Evolutionary conservation across 2,888 invertebrate genomes (phyloP).

Genomic region (Octonoba sinensis): DNA sequence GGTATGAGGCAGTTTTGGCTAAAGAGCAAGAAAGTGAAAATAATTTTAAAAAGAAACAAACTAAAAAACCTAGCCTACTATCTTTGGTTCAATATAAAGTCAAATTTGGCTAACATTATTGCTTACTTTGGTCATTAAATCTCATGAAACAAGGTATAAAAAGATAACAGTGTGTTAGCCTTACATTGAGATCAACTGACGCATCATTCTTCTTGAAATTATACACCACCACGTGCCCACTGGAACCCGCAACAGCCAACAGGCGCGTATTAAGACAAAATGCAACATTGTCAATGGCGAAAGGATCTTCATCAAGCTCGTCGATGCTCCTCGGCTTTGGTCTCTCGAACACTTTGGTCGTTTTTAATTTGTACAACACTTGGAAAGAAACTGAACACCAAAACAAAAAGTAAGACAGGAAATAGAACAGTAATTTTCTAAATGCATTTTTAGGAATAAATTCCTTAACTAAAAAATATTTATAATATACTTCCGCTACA

Average conservation of each 20-base stretch:
- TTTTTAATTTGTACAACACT: conserved; percentile 97
- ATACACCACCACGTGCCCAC: conserved; percentile 94
- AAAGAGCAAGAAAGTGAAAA: too few species aligned
- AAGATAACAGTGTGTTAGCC: conserved; percentile 39
- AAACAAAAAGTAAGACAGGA: background rate
- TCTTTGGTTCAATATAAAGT: too few species aligned
- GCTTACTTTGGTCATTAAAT: too few species aligned
- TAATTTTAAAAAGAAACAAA: too few species aligned
- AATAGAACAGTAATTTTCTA: background rate
- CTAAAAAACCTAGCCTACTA: too few species aligned
- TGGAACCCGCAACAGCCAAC: conserved; percentile 90
- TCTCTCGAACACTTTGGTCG: conserved; percentile 90
- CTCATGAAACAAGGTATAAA: too few species aligned
- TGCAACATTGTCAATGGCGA: conserved; percentile 89
- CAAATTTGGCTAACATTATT: too few species aligned
- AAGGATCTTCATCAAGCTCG: conserved; percentile 83
- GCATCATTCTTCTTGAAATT: conserved; percentile 94
- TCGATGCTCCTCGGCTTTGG: conserved; percentile 72
- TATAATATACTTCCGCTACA: too few species aligned
- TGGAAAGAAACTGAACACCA: conserved; percentile 83
- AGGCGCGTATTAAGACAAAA: conserved; percentile 95
- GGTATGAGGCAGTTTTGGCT: too few species aligned
- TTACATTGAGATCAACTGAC: conserved; percentile 68
- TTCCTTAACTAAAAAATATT: too few species aligned
- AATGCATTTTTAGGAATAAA: too few species aligned